phyloP scores from a whole-genome alignment of 2,113 vertebrate species.

The Phycodurus eques region DNA sequence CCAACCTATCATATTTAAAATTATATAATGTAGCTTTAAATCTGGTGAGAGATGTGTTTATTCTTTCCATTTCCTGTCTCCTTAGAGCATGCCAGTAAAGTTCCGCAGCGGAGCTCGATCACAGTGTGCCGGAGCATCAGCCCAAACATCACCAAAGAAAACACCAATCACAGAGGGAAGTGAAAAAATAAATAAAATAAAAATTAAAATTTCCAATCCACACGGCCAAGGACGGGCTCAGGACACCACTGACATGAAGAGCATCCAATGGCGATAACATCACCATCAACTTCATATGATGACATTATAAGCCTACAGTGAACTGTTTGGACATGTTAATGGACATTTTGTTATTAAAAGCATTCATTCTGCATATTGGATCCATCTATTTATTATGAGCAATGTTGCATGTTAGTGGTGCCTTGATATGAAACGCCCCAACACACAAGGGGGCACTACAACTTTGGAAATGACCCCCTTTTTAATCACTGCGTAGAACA shows the following conservation, averaged over 20 bases:
- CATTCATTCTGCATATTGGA: background rate
- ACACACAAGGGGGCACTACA: constrained; percentile 63
- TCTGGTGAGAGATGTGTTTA: background rate
- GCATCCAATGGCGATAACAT: constrained; percentile 6
- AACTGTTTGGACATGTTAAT: constrained; percentile 11
- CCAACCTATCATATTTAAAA: background rate
- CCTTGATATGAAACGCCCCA: constrained; percentile 15
- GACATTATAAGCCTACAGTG: constrained; percentile 13
- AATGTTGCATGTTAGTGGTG: background rate
- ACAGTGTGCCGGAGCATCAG: constrained; percentile 72
- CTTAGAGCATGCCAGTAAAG: constrained; percentile 81
- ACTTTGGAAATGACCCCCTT: constrained; percentile 43
- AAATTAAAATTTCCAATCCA: background rate
- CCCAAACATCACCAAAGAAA: constrained; percentile 81
- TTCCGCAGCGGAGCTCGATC: constrained; percentile 73
- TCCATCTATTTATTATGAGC: background rate
- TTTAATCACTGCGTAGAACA: background rate
- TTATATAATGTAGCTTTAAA: background rate
- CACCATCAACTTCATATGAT: background rate
- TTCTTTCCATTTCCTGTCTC: constrained; percentile 26
- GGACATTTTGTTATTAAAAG: constrained; percentile 2
- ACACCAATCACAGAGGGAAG: constrained; percentile 80
- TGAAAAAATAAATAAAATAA: constrained; percentile 46
- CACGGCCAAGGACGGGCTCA: constrained; percentile 17
- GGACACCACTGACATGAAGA: constrained; percentile 15